Percentiles rank a stretch among this genome's conserved stretches.
phyloP scores from a whole-genome alignment of 2,797 vertebrate species.

The Rhadinocentrus ornatus region DNA sequence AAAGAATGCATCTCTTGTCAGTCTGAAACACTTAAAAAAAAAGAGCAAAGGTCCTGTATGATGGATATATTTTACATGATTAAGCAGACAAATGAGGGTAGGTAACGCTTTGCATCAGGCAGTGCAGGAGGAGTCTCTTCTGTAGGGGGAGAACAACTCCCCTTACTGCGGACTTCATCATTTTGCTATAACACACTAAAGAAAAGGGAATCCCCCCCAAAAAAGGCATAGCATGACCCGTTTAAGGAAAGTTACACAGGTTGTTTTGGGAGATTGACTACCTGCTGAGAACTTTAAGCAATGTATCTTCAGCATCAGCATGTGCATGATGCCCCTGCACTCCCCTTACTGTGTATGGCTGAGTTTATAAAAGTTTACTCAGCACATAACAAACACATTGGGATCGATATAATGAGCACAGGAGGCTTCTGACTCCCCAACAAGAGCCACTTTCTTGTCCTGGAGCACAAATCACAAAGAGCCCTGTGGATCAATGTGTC shows the following conservation, averaged over 20 bases:
- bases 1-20: too few relatives aligned
- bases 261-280: not conserved
- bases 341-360: slow-evolving; percentile 18
- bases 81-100: not conserved
- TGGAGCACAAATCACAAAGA: slow-evolving; percentile 67
- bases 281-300: slow-evolving; percentile 1
- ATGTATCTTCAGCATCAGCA: not conserved
- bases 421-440: slow-evolving; percentile 56
- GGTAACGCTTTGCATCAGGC: not conserved
- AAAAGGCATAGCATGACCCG: not conserved
- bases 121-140: not conserved
- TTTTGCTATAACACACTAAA: not conserved
- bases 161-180: not conserved
- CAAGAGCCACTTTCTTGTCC: slow-evolving; percentile 70
- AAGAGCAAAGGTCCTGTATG: not conserved
- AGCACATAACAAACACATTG: slow-evolving; percentile 53
- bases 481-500: slow-evolving; percentile 76
- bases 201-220: not conserved
- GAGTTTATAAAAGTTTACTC: slow-evolving; percentile 62
- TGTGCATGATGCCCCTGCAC: slow-evolving; percentile 19
- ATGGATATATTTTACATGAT: not conserved
- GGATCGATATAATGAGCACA: slow-evolving; percentile 71
- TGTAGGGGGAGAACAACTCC: not conserved
- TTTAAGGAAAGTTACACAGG: not conserved
- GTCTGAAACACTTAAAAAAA: too few relatives aligned